Evolutionary conservation across 2,888 invertebrate genomes (phyloP).

Genomic region (Lasioglossum leucozonium): DNA sequence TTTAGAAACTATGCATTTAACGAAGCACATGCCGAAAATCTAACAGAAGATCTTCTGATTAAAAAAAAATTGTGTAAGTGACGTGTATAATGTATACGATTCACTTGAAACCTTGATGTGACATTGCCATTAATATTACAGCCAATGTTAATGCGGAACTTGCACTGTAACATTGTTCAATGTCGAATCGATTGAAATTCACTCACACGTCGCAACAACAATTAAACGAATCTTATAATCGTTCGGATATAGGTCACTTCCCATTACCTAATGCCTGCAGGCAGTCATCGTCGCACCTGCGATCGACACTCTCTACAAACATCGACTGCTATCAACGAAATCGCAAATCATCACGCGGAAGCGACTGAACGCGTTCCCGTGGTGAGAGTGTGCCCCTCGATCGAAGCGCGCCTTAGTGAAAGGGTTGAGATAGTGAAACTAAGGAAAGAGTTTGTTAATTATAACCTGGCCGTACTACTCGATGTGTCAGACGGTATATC

Average conservation of each 20-base stretch:
- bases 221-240: not conserved
- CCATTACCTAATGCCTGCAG: not conserved
- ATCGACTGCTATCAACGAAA: constrained; percentile 21
- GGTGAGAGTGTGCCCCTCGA: constrained; percentile 30
- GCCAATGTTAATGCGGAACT: not conserved
- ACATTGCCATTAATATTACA: not conserved
- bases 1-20: not conserved
- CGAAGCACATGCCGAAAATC: no score
- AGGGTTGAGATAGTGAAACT: constrained; percentile 43
- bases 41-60: no score
- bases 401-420: constrained; percentile 29
- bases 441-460: constrained; percentile 44
- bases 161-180: not conserved
- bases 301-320: not conserved
- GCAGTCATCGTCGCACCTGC: not conserved
- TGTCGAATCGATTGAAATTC: not conserved
- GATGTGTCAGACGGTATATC: not conserved
- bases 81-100: no score
- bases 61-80: no score
- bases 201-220: not conserved
- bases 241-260: not conserved
- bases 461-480: not conserved
- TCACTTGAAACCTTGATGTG: not conserved
- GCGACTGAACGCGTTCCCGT: constrained; percentile 19
- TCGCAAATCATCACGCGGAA: constrained; percentile 42